Evolutionary conservation across 2,113 vertebrate species (phyloP), one percentile per base, ranked within the genome.

Genomic region (Amphilophus citrinellus): DNA sequence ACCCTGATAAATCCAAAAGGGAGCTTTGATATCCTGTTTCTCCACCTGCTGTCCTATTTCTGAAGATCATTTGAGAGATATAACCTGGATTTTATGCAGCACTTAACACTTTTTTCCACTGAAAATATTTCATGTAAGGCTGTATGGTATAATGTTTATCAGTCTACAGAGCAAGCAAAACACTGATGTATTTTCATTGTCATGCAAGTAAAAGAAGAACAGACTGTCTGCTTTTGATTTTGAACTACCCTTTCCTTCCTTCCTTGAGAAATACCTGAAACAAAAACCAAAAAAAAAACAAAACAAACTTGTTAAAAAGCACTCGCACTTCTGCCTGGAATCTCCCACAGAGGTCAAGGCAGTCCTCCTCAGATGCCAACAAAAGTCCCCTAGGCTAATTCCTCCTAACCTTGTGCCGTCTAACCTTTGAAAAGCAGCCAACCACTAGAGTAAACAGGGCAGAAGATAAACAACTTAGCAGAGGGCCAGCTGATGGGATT

Each of bases 401-500:
- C 80, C 58, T n/a, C 24, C 42, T 79, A 83, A 92, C 91, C 89
- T 88, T 87, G 80, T 86, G 86, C 89, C 79, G 88, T 82, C 63
- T 88, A 47, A 84, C 90, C 87, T 83, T 84, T 80, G 82, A 79
- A 3, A 53, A 4, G 85, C 85, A 84, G 85, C 86, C 80, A 53
- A 53, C 81, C 88, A 22, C 35, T 88, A 84, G 78, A 75, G 88
- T 80, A 87, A 93, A 92, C 91, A 91, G 68, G 42, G 77, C 73
- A 77, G 53, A 63, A 84, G 90, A 90, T 92, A 85, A 94, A 90
- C 87, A 91, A 86, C 84, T 87, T 84, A 88, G 85, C 44, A 3
- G 24, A 66, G 80, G 77, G 77, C 65, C 83, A 79, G 71, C 84
- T 84, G 90, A 90, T 57, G 84, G 90, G 86, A 89, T 91, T 86